Evolutionary conservation across 2,888 invertebrate genomes (phyloP).

Genomic region (Platerodrilus igneus): DNA sequence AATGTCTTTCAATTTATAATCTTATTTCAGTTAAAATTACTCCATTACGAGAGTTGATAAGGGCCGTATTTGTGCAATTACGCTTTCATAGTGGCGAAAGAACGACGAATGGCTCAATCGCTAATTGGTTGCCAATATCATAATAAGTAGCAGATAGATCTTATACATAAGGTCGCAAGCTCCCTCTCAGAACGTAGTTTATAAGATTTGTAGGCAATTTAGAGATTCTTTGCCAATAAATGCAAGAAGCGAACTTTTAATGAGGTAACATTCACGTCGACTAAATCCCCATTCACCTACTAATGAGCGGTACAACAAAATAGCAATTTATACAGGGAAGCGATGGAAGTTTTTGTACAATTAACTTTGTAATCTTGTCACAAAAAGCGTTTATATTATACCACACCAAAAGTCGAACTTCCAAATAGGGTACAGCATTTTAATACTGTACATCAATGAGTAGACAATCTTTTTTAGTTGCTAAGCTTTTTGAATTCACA

Average conservation of each 20-base stretch:
- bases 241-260: constrained; percentile 31
- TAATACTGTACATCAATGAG: too few relatives aligned
- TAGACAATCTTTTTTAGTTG: too few relatives aligned
- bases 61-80: constrained; percentile 22
- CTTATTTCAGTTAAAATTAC: constrained; percentile 49
- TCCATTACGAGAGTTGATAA: constrained; percentile 41
- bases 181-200: constrained; percentile 19
- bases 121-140: constrained; percentile 32
- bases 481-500: too few relatives aligned
- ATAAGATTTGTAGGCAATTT: constrained; percentile 22
- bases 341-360: too few relatives aligned
- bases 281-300: constrained; percentile 25
- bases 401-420: too few relatives aligned
- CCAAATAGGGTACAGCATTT: too few relatives aligned
- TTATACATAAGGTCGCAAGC: constrained; percentile 19
- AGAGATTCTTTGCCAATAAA: constrained; percentile 19
- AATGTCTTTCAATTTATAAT: constrained; percentile 50
- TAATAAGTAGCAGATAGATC: constrained; percentile 33
- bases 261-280: constrained; percentile 28
- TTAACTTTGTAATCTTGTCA: too few relatives aligned
- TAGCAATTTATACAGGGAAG: constrained; percentile 27
- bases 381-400: too few relatives aligned
- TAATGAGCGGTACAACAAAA: constrained; percentile 33
- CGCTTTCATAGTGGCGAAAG: constrained; percentile 10
- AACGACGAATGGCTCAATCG: constrained; percentile 38